Evolutionary conservation across 2,888 invertebrate genomes (phyloP), one percentile per base, ranked within the genome.

Genomic region (Drosophila koepferae): DNA sequence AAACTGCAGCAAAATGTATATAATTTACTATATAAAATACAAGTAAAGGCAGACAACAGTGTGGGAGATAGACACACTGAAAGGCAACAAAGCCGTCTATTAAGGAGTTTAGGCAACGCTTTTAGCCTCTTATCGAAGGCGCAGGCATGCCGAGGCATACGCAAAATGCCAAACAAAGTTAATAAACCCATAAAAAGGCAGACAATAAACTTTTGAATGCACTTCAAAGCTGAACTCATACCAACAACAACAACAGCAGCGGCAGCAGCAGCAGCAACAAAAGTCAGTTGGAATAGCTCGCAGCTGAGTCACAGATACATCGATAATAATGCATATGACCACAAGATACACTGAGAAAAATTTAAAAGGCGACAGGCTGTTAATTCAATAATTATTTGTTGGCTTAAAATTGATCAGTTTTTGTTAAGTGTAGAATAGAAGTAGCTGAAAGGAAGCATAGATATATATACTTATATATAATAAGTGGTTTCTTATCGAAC

Each of bases 181-280:
- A 88, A 85, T 82, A 85, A 85, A 88, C 85, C 81, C 85, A 90
- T 85, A 90, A 90, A 89, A 65, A 74, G 68, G 44, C 66, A 55
- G 67, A 63, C 81, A 90, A 82, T 73, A 72, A 90, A 75, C 67
- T 63, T 85, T 67, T 69, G 65, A 85, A 82, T 90, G 86, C 89
- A 88, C 82, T 90, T 85, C 71, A 46, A 61, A 54, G 77, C 77
- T 72, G 67, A 80, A 74, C 63, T 59, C 44, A 72, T 46, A 63
- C 41, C 62, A 66, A 40, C 63, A 59, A 59, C 63, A 67, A 36
- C 38, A 38, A 16, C 68, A 66, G 49, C 59, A 63, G 71, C 74
- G 59, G 54, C 49, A 63, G 71, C 74, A 61, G 54, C 49, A 63
- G 41, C 77, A 63, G 56, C 65, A 80, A 54, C 64, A 51, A 67